Conservation (phyloP, 2,113 vertebrate genomes). For the Chionis minor region DNA sequence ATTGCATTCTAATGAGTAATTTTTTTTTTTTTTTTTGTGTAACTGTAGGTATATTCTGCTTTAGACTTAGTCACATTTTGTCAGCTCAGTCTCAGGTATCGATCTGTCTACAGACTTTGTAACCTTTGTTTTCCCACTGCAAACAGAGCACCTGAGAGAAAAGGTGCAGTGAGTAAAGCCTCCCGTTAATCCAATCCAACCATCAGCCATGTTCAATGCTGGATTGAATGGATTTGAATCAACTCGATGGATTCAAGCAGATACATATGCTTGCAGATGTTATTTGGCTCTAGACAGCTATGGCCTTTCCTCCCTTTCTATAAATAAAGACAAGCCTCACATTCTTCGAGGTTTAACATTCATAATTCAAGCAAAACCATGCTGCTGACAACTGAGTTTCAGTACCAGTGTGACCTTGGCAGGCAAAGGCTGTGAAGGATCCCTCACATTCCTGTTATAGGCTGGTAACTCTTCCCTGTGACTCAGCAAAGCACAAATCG, state of each 20-base stretch:
- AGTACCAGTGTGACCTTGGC: not conserved
- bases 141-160: not conserved
- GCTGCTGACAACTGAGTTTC: not conserved
- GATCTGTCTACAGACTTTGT: not conserved
- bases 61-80: not conserved
- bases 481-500: not conserved
- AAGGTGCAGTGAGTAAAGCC: accelerated
- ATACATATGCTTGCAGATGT: not conserved
- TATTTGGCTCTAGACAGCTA: not conserved
- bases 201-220: accelerated
- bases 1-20: not conserved
- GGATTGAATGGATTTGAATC: no score
- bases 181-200: not conserved
- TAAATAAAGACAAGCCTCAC: not conserved
- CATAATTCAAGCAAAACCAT: not conserved
- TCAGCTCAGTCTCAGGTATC: not conserved
- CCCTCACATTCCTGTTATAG: not conserved
- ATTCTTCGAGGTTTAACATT: not conserved
- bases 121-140: not conserved
- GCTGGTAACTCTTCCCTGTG: not conserved
- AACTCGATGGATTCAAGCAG: not conserved
- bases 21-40: not conserved
- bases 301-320: not conserved
- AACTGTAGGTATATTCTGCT: not conserved
- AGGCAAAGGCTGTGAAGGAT: not conserved